Base-by-base conservation (phyloP, 2,113 vertebrate species). In the Cephalopholis sonnerati region DNA sequence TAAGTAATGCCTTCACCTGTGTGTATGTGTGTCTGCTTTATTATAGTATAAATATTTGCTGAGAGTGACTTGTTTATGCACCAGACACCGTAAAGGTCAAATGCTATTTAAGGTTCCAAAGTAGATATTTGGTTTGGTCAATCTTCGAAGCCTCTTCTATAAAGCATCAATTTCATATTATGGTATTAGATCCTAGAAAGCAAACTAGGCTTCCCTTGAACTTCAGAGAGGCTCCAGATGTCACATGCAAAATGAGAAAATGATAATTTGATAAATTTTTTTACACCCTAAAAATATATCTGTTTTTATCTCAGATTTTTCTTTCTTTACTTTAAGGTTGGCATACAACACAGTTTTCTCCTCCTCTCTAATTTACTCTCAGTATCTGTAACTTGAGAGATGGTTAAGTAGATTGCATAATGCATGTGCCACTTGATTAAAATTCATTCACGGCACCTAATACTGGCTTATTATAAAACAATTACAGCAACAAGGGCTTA, bases 1-100 rank as follows among this genome's bases (percentile, higher is more conserved):
- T 99, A 94, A 98, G 98, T 94, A 70, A 73, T 4, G 17, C 17
- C 0, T 15, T 11, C 13, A 13, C 0, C 3, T 64, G 53, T 71
- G 32, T 51, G 17, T 65, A 58, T 74, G 57, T 80, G 3, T 68
- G 46, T 22, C 41, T 10, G 44, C 25, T 25, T 66, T 7, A 15
- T 39, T 25, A 12, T 27, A 22, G 16, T 75, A 46, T 32, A 46
- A 20, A 54, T 66, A 51, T 51, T 51, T 24, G 13, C 7, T 17
- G 22, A 16, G 44, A 24, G 51, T 5, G 12, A 15, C 6, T 68
- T 70, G 4, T n/a, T 62, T 64, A 53, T 46, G 9, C 25, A 17
- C 4, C 27, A 39, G 11, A 39, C n/a, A 29, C 32, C 20, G 53
- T 39, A 48, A 50, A 41, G 15, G 25, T 65, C 10, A n/a, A 36